Evolutionary conservation across 2,888 invertebrate genomes (phyloP), one percentile per base, ranked within the genome.

Genomic region (Calameuta idolon): DNA sequence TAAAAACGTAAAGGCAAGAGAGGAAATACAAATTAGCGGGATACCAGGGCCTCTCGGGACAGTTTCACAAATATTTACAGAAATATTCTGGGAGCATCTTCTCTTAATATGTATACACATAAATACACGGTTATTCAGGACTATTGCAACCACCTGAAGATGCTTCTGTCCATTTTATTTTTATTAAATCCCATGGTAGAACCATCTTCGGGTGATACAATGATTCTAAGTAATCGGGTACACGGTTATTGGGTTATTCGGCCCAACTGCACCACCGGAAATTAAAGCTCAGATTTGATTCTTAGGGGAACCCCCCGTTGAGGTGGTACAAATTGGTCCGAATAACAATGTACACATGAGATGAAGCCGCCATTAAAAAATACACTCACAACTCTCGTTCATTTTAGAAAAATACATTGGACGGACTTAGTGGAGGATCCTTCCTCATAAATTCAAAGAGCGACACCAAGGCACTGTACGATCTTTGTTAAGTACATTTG

Each of bases 331-430:
- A 5, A 5, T 9, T 55, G 55, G 9, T 9, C 23, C 5, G 55
- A 55, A 9, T 55, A 55, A 23, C 23, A 23, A 23, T 23, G 55
- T 55, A 55, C 55, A 55, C 55, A 55, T 23, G 15, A 55, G 55
- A 23, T 2, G 2, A 23, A 55, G 55, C 9, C 23, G 9, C 55
- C 23, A 55, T 55, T 23, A 55, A 55, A 55, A 55, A 55, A 23
- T 55, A 23, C 55, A 23, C 55, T 55, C 55, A 23, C 23, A 23
- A 55, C 55, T 55, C 55, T 55, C 23, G 73, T 76, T 80, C 80
- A 76, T 82, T 83, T 86, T 88, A 89, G 79, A 89, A 89, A 89
- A 88, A 88, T 89, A 89, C 86, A 84, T 84, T 89, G 89, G 89
- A 89, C 89, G 89, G 89, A 89, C 55, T 0, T 55, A 55, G 23